Base-by-base conservation (phyloP, 2,888 invertebrate genomes). In the Listrodromus nycthemerus region DNA sequence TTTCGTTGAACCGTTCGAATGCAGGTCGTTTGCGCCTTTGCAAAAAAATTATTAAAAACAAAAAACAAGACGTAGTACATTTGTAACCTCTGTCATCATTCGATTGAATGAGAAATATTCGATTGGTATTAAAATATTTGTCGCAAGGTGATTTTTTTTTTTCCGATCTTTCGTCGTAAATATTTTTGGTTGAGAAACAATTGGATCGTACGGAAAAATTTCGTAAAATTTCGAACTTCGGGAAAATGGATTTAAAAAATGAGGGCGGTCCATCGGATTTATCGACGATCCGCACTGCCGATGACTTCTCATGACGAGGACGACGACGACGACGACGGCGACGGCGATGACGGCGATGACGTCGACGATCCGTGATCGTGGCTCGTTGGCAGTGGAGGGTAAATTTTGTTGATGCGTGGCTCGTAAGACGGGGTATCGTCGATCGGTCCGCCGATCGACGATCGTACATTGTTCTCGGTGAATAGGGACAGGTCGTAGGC, bases 331-430 rank as follows among this genome's bases (percentile, higher is more conserved):
- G 80, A 80, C 10, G 80, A 33, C 8, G 83, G 75, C 16, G 83
- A 66, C 58, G 83, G 76, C 16, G 80, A 13, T 27, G 78, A 65
- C 13, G 83, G 67, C 10, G 80, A 33, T 5, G 83, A 80, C 16
- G 83, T 71, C 58, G 83, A 80, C 16, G 80, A 80, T 16, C 67
- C 83, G 55, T 76, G 79, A 71, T 75, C 67, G 41, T 69, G 74
- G 5, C 74, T 45, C 7, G 16, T 66, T 70, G 83, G 76, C 80
- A 83, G 80, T 83, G 74, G 27, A 2, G 37, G 45, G 21, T 61
- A 83, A 65, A 30, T 41, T 58, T 83, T 74, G 45, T 65, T 55
- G 45, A 55, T 37, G 41, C 52, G 76, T 16, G 69, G 2, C 21
- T 52, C 70, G 50, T 79, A 75, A 21, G 55, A 50, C 21, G 27